Conservation (phyloP, 2,888 invertebrate genomes). For the Campaea margaritaria region DNA sequence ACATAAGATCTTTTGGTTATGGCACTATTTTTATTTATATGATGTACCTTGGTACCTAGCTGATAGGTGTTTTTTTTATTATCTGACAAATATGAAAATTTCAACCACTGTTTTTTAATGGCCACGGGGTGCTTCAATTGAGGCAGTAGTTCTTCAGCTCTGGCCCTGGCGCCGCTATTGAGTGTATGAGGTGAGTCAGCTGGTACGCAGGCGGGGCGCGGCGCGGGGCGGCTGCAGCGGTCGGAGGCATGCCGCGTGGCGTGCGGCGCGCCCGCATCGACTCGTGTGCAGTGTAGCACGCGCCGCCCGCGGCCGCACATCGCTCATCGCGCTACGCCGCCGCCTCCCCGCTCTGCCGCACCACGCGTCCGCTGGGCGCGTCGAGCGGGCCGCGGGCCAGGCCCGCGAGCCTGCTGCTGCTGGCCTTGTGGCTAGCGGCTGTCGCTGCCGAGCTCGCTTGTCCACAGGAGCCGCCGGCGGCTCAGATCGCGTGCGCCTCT, state of each 20-base stretch:
- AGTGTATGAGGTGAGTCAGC: slow-evolving; percentile 48
- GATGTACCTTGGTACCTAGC: too few relatives aligned
- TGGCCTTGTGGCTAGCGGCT: slow-evolving; percentile 81
- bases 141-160: neutral
- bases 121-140: neutral
- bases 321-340: slow-evolving; percentile 80
- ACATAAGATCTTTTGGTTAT: too few relatives aligned
- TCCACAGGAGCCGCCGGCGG: slow-evolving; percentile 66
- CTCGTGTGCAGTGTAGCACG: slow-evolving; percentile 80
- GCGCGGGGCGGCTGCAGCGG: slow-evolving; percentile 50
- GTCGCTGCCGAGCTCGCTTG: slow-evolving; percentile 75
- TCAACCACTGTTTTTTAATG: neutral
- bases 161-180: slow-evolving; percentile 4
- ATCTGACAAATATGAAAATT: too few relatives aligned
- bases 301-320: slow-evolving; percentile 81
- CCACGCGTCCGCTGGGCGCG: slow-evolving; percentile 85
- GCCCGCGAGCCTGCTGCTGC: slow-evolving; percentile 85
- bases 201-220: slow-evolving; percentile 51
- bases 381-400: slow-evolving; percentile 85
- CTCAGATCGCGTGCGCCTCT: slow-evolving; percentile 77
- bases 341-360: slow-evolving; percentile 82
- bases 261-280: slow-evolving; percentile 46
- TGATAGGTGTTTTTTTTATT: too few relatives aligned
- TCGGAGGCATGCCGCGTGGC: slow-evolving; percentile 45
- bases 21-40: too few relatives aligned